Evolutionary conservation across 2,888 invertebrate species (phyloP).

Genomic region (Ceraclea dissimilis): DNA sequence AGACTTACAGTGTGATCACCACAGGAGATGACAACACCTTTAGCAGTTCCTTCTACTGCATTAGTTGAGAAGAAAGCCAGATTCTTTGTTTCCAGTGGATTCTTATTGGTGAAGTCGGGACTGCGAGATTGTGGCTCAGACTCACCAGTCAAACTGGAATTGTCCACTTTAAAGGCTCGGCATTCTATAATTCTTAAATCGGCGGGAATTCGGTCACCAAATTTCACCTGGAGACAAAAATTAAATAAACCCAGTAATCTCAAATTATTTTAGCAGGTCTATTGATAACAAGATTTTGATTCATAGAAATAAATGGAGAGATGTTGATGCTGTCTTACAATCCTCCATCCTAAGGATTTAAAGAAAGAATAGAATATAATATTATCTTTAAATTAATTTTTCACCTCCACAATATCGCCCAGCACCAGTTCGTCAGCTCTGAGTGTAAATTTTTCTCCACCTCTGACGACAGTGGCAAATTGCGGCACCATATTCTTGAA

Average conservation of each 20-base stretch:
- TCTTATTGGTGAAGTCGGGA: constrained; percentile 86
- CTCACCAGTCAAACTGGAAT: constrained; percentile 92
- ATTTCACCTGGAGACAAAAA: constrained; percentile 67
- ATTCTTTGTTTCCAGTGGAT: constrained; percentile 91
- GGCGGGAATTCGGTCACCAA: constrained; percentile 97
- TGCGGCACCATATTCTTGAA: constrained; percentile 98
- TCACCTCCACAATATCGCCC: constrained; percentile 92
- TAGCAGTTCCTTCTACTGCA: constrained; percentile 88
- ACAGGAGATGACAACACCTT: constrained; percentile 88
- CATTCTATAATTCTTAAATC: constrained; percentile 93
- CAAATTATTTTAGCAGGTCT: too few relatives aligned
- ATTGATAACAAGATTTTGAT: too few relatives aligned
- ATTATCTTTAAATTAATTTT: too few relatives aligned
- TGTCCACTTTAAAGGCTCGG: constrained; percentile 93
- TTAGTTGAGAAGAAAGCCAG: constrained; percentile 94
- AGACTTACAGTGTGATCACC: constrained; percentile 77
- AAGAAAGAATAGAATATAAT: too few relatives aligned
- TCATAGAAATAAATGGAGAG: too few relatives aligned
- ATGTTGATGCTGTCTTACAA: too few relatives aligned
- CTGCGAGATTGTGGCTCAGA: constrained; percentile 92
- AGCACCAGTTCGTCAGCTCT: constrained; percentile 92
- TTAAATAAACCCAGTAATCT: neutral
- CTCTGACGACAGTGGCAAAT: constrained; percentile 89
- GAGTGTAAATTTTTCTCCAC: constrained; percentile 87
- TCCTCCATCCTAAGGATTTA: too few relatives aligned